Evolutionary conservation across 2,113 vertebrate species (phyloP), one percentile per base, ranked within the genome.

Genomic region (Oceanites oceanicus): DNA sequence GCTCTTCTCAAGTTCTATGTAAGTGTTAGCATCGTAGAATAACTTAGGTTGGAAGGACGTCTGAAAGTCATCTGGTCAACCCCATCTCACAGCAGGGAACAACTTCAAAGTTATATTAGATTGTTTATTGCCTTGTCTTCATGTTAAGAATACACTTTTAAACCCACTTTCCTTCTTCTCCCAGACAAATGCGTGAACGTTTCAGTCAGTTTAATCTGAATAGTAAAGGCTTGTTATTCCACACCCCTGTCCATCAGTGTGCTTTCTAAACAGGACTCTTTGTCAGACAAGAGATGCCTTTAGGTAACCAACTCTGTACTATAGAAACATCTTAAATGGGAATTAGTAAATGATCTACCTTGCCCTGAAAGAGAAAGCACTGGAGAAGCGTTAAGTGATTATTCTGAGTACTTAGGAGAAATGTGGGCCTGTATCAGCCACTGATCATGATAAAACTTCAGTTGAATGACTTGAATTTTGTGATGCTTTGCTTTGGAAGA

Each of bases 1-100:
- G 98, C 99, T 32, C 98, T 99, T 63, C 99, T 99, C 42, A 99
- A 99, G 78, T 99, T 99, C 94, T 99, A 99, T 38, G 99, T 99
- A 93, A 99, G 99, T 98, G 67, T 47, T 49, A 32, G 20, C 52
- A 15, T 61, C 0, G 0, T 55, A 78, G 68, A 72, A 42, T 74
- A 47, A 56, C n/a, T 26, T 22, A 74, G 25, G 34, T 50, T 78
- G n/a, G 50, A 50, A 36, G 23, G 15, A 52, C 42, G 18, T 71
- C 26, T 82, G 44, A 59, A 93, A 63, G 18, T 85, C 20, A 50
- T 62, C 6, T 94, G 50, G 38, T 26, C 38, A 61, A 32, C 15
- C 8, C 9, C 30, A 19, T 76, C 36, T 73, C 40, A 83, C 59
- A 91, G 49, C 66, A 55, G 32, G 29, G 53, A 80, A 29, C 44